phyloP scores from a whole-genome alignment of 2,113 vertebrate species.

The Falco punctatus region DNA sequence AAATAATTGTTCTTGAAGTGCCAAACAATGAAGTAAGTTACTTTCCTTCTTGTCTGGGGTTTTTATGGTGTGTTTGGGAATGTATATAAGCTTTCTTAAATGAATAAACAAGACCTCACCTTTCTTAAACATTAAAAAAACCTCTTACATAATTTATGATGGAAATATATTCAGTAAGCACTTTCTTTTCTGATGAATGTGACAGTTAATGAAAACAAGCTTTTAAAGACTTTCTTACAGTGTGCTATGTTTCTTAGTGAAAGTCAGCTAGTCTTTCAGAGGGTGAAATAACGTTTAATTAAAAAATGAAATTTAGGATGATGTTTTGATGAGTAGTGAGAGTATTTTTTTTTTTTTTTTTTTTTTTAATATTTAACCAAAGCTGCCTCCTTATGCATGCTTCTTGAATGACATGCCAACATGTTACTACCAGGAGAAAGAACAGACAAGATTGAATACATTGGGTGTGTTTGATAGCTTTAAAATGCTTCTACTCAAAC shows the following conservation, averaged over 20 bases:
- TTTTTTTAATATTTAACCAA: not conserved
- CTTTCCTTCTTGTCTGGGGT: not conserved
- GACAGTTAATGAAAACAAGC: not conserved
- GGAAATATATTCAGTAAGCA: not conserved
- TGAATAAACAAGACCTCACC: not conserved
- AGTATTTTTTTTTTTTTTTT: not conserved
- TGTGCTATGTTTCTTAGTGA: not conserved
- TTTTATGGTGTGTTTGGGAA: not conserved
- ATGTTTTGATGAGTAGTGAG: not conserved
- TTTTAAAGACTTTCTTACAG: not conserved
- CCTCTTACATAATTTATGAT: not conserved
- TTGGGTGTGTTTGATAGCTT: not conserved
- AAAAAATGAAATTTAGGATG: not conserved
- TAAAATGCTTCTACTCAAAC: not conserved
- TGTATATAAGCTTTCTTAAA: not conserved
- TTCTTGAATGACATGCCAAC: not conserved
- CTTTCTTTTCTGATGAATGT: not conserved
- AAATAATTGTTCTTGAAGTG: not conserved
- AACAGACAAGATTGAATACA: not conserved
- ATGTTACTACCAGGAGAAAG: not conserved
- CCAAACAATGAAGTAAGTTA: not conserved
- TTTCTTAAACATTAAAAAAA: not conserved
- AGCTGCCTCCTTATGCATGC: not conserved
- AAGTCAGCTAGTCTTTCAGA: not conserved
- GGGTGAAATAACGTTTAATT: not conserved